A percentile compares a stretch with the other conserved stretches of the same genome.
These are phyloP conservation scores for Aporophyla lueneburgensis DNA, from an alignment of 2,888 invertebrate species.

Conservation along the genomic window DNA sequence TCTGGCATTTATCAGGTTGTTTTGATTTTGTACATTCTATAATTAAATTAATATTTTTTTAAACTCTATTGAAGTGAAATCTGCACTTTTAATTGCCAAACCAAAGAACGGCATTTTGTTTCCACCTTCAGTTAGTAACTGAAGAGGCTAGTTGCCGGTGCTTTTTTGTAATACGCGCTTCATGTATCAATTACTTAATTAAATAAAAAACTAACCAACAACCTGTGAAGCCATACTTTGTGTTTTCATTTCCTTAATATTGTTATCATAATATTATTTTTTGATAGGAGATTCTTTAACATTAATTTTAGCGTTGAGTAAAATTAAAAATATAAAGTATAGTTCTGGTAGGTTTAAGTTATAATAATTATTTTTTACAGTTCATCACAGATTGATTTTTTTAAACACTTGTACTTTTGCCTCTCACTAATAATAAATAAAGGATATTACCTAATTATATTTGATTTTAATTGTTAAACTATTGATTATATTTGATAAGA, in stretches of 20 bases:
- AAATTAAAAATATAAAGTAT: constrained; percentile 55
- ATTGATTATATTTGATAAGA: constrained; percentile 7
- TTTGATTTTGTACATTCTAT: constrained; percentile 59
- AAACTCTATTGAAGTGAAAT: constrained; percentile 58
- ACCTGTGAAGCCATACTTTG: constrained; percentile 70
- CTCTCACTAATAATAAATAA: constrained; percentile 85
- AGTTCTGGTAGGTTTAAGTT: constrained; percentile 73
- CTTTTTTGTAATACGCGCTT: constrained; percentile 80
- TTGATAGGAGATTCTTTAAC: constrained; percentile 63
- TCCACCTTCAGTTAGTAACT: constrained; percentile 60
- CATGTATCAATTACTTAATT: constrained; percentile 53
- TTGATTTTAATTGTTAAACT: constrained; percentile 64
- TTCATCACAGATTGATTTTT: constrained; percentile 68
- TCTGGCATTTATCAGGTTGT: constrained; percentile 74
- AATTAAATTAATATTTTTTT: constrained; percentile 50
- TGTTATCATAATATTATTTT: constrained; percentile 74
- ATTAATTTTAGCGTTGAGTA: constrained; percentile 60
- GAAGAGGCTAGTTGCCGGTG: constrained; percentile 63
- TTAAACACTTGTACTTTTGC: constrained; percentile 78
- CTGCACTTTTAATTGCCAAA: constrained; percentile 72
- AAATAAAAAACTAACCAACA: constrained; percentile 60
- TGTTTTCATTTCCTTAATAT: constrained; percentile 64
- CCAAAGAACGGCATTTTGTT: constrained; percentile 82
- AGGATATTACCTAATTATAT: constrained; percentile 72
- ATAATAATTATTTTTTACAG: constrained; percentile 69